Base-by-base conservation (phyloP, 2,113 vertebrate species). In the Rhadina sibilatrix region DNA sequence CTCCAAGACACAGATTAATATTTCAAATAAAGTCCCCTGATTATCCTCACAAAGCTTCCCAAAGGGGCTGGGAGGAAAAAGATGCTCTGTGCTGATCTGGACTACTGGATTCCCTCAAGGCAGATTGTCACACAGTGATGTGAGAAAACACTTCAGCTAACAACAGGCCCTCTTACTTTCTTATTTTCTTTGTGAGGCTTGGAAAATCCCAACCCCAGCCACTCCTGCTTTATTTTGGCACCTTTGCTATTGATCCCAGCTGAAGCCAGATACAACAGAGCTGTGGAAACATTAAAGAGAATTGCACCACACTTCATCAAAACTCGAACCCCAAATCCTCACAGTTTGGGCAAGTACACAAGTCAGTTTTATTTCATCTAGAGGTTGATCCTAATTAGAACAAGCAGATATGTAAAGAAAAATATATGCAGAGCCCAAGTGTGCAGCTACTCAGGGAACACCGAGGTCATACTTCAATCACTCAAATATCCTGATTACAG, bases 181-280 rank as follows among this genome's bases (percentile, higher is more conserved):
- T 68, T 89, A 31, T 83, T 89, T 93, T 90, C 68, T 90, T 87
- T 71, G 47, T 94, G 37, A 91, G 81, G 69, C 60, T 89, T 79
- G 69, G 60, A 91, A 89, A 92, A 94, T 72, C 56, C 72, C 89
- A 75, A 77, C 54, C 30, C 3, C 82, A 94, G 79, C 66, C 83
- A 89, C 65, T 92, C 74, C 83, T 92, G 61, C 94, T 96, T 94
- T 94, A 86, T 89, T 94, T 93, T 96, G 89, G 93, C 89, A 94
- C 72, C 80, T 94, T 64, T 47, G 44, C 61, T 89, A 79, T 78
- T 75, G 95, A 89, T 94, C 72, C 69, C 83, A 91, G 78, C 87
- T 85, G 89, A 80, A 95, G 78, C 40, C 87, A 94, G 66, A 87
- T 31, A 93, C 57, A 16, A 8, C 49, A 65, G 77, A 79, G 57